These are phyloP conservation scores for Lymantria monacha DNA, from an alignment of 2,888 invertebrate genomes.

Conservation along the genomic window DNA sequence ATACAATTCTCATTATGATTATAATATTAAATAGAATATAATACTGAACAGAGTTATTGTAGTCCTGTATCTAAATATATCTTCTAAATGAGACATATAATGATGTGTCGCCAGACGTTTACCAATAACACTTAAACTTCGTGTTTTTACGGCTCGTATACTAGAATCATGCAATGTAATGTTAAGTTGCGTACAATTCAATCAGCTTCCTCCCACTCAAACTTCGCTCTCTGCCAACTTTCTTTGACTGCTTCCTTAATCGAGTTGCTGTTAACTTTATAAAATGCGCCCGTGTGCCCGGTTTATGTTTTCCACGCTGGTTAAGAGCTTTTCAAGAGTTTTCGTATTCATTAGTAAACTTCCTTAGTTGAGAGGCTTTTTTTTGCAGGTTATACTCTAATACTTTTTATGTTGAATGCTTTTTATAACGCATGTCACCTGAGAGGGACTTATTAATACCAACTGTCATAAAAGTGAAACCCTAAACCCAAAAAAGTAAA, in stretches of 20 bases:
- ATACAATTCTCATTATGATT: too few species aligned
- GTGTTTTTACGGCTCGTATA: conserved; percentile 26
- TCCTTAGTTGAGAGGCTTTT: conserved; percentile 44
- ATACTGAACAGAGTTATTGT: too few species aligned
- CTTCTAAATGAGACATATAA: conserved; percentile 16
- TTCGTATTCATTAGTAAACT: conserved; percentile 61
- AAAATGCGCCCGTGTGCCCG: conserved; percentile 70
- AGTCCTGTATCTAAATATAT: too few species aligned
- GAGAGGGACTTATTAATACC: too few species aligned
- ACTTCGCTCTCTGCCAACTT: conserved; percentile 61
- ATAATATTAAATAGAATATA: too few species aligned
- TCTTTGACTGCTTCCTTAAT: conserved; percentile 67
- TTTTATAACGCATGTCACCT: background rate
- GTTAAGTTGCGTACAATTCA: conserved; percentile 53
- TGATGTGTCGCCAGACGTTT: conserved; percentile 22
- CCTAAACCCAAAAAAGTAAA: too few species aligned
- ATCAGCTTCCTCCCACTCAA: conserved; percentile 51
- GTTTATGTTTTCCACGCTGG: conserved; percentile 68
- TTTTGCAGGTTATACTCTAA: conserved; percentile 18
- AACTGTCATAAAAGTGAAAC: too few species aligned
- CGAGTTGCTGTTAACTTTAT: conserved; percentile 72
- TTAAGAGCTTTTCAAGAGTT: conserved; percentile 70
- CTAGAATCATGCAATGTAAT: conserved; percentile 31
- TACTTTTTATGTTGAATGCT: conserved; percentile 1
- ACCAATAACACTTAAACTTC: conserved; percentile 34